Evolutionary conservation across 1,140 invertebrate species (phyloP), one percentile per base, ranked within the genome.

Genomic region (Phymorhynchus buccinoides): DNA sequence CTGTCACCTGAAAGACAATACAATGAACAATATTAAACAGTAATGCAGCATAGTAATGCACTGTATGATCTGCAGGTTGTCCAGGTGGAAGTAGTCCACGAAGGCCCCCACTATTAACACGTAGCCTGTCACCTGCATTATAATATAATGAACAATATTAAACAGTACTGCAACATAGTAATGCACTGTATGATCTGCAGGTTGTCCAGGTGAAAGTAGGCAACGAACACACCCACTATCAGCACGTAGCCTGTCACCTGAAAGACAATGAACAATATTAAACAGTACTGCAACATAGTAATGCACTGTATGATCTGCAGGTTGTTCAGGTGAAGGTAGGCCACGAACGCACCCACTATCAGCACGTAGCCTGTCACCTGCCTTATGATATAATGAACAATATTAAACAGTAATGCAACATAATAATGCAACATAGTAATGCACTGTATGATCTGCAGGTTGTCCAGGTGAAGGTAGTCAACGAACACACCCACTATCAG

Each of bases 151-250:
- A n/a, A n/a, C n/a, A n/a, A n/a, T n/a, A n/a, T n/a, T n/a, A n/a
- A n/a, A n/a, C n/a, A n/a, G n/a, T n/a, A n/a, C n/a, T n/a, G n/a
- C n/a, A n/a, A n/a, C n/a, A n/a, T n/a, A n/a, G n/a, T n/a, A n/a
- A n/a, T n/a, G n/a, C n/a, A n/a, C n/a, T n/a, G n/a, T n/a, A 99
- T 99, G 91, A 99, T 99, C 94, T 98, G 97, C 48, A 99, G 94
- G 86, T 96, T 95, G 1, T 97, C 98, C 83, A 99, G 94, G 41
- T 97, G 95, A 84, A 99, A 96, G 85, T 96, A 95, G n/a, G n/a
- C n/a, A 0, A 98, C 96, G 91, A 97, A 96, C 82, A 99, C 97
- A 92, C 98, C 96, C 44, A 97, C 97, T 90, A 99, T 98, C 41
- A 99, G 95, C 62, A 99, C 97, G 93, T 99, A 99, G 32, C 98